phyloP scores from a whole-genome alignment of 2,888 invertebrate species.

The Tinea pellionella region DNA sequence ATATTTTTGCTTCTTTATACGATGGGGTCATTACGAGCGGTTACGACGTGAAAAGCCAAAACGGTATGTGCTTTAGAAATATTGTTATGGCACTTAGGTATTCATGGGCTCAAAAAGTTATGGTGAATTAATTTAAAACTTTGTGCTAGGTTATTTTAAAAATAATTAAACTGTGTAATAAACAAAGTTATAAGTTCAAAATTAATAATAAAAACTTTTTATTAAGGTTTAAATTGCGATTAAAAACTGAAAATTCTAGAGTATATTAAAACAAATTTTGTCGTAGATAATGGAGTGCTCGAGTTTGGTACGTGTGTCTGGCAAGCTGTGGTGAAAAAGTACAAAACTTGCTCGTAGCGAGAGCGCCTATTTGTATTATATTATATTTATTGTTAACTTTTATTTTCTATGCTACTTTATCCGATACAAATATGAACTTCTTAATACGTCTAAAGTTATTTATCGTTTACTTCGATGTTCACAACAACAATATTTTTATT shows the following conservation, averaged over 20 bases:
- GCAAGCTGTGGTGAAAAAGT: conserved; percentile 60
- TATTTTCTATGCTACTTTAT: not conserved
- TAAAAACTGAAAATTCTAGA: not conserved
- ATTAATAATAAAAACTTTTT: too few species aligned
- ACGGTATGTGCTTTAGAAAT: conserved; percentile 30
- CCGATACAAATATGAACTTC: too few species aligned
- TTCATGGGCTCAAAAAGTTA: not conserved
- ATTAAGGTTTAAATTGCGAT: not conserved
- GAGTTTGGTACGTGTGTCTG: conserved; percentile 62
- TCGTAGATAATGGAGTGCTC: conserved; percentile 58
- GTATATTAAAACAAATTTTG: conserved; percentile 11
- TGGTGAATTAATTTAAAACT: not conserved
- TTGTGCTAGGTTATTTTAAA: not conserved
- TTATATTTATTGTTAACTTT: not conserved
- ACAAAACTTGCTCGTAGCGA: conserved; percentile 47
- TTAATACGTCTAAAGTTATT: too few species aligned
- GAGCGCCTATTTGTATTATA: not conserved
- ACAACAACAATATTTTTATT: too few species aligned
- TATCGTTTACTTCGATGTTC: too few species aligned
- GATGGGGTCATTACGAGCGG: conserved; percentile 56
- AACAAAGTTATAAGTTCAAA: too few species aligned
- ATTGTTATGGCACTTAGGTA: conserved; percentile 5
- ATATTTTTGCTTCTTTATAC: conserved; percentile 64
- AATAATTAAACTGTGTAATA: not conserved
- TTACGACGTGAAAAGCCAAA: conserved; percentile 36